Base-by-base conservation (phyloP, 1,140 invertebrate genomes). In the Plectrocnemia conspersa region DNA sequence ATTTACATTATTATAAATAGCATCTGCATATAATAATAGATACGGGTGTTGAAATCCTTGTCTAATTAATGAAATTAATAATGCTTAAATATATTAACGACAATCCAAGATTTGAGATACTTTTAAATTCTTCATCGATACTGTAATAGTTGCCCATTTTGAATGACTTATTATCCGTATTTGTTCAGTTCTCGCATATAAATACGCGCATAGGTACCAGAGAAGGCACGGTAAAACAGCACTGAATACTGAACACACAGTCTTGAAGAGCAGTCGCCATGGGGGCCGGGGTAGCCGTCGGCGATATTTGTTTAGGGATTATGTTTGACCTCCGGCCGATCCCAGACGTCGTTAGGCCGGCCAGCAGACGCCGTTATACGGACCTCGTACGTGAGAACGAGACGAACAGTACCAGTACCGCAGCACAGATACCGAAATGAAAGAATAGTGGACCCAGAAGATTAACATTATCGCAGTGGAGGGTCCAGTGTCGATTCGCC, bases 271-370 rank as follows among this genome's bases (percentile, higher is more conserved):
- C 13, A 29, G 40, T 29, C 29, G 33, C 41, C 53, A 16, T 23
- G 9, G 33, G 38, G 18, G 13, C 22, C 41, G 5, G 23, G 53
- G 13, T 27, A 5, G 18, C 36, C 24, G 46, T 15, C 52, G 41
- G 46, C 54, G 46, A 53, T 61, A 61, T 61, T 61, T 61, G 59
- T 61, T 61, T 61, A 61, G 59, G 59, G 59, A 61, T 61, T 61
- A 57, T 50, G 54, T 57, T 47, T 50, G 59, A 54, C 59, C 59
- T 38, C 29, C 24, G 54, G 19, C 22, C 38, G 50, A 53, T 57
- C 59, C 59, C 59, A 57, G 59, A 61, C 59, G 59, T 61, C 59
- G 54, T 61, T 61, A 61, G 32, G 58, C 38, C 48, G 47, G 49
- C 50, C 54, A 56, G 41, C 52, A 44, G 41, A 44, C 52, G 25